These are phyloP conservation scores for Chrysodeixis includens DNA, from an alignment of 2,888 invertebrate genomes.

Conservation along the genomic window DNA sequence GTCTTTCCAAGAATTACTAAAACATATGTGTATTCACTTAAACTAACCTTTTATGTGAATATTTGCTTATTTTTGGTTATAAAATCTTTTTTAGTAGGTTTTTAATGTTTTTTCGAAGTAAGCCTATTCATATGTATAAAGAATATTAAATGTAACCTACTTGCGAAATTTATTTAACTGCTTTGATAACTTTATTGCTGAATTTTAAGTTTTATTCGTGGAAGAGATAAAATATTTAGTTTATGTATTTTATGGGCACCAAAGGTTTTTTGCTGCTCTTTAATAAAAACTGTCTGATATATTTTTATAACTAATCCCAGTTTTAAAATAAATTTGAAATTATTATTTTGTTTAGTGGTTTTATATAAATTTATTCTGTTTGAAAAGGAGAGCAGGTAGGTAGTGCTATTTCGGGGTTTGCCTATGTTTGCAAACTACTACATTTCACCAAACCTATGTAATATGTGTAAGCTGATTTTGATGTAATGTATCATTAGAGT, in stretches of 20 bases:
- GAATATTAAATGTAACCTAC: neutral
- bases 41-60: neutral
- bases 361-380: no score
- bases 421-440: no score
- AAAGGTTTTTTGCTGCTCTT: neutral
- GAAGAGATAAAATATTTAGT: neutral
- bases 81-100: neutral
- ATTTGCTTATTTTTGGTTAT: neutral
- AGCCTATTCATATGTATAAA: neutral
- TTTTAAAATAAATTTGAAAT: no score
- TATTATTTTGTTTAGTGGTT: no score
- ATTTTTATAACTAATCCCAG: no score
- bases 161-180: neutral
- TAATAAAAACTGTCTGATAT: neutral
- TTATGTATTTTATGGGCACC: neutral
- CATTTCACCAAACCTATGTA: no score
- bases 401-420: no score
- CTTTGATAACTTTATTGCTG: neutral
- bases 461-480: no score
- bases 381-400: no score
- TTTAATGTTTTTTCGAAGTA: neutral
- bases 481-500: no score
- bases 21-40: neutral
- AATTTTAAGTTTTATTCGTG: neutral
- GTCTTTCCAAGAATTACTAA: neutral